Base-by-base conservation (phyloP, 2,888 invertebrate species). In the Pemphredon lugubris region DNA sequence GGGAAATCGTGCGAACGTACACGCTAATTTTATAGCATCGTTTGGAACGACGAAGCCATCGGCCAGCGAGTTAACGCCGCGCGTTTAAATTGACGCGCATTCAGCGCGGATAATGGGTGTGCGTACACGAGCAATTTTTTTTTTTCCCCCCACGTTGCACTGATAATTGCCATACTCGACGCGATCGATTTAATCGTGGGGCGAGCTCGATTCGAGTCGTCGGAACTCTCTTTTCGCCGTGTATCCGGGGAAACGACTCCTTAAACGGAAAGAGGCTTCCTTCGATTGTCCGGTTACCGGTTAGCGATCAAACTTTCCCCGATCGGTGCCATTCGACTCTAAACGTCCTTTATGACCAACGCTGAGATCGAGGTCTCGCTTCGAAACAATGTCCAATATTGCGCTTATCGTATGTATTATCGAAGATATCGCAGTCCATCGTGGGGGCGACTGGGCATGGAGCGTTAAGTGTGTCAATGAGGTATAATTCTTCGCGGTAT, bases 301-400 rank as follows among this genome's bases (percentile, higher is more conserved):
- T 53, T 63, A 26, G 64, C 64, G 63, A 72, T 80, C 57, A 67
- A 77, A 79, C 79, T 79, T 80, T 80, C 79, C 75, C 80, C 77
- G 23, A 60, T 57, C 50, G 34, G 7, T 6, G 4, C 20, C 16
- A 26, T 34, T 34, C 34, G 4, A 34, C n/a, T n/a, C n/a, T n/a
- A n/a, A n/a, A n/a, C n/a, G n/a, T 16, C 11, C 20, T 11, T 23
- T 34, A 11, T 20, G 16, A 11, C 11, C 50, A 34, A 11, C 11
- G 18, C 18, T 18, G 4, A 26, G 3, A 11, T 21, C 21, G 11
- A 48, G 5, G 9, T 11, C 13, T 16, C 14, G 26, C n/a, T n/a
- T n/a, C n/a, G 50, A 16, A 32, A 16, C 58, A 53, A 45, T 66
- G 51, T 53, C 20, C 39, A 14, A 45, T 59, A 37, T 9, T 53